Evolutionary conservation across 2,797 vertebrate genomes (phyloP).

Genomic region (Tiaroga cobitis): DNA sequence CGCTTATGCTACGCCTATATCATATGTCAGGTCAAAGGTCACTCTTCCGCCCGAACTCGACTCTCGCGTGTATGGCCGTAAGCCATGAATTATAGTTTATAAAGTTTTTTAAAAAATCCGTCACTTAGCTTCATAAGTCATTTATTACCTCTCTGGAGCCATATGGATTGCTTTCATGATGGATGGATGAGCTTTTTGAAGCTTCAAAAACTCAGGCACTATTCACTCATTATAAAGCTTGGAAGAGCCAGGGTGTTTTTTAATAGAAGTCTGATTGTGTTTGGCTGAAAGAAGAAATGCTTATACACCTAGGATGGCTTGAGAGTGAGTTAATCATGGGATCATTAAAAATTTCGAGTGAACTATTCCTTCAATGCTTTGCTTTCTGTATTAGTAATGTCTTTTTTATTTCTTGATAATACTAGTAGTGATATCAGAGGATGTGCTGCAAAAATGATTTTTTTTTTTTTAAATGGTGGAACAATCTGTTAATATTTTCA

Average conservation of each 20-base stretch:
- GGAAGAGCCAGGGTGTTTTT: neutral
- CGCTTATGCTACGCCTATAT: too few species aligned
- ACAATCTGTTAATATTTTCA: conserved; percentile 32
- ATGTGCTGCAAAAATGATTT: neutral
- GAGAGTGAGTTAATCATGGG: neutral
- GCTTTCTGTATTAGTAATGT: conserved; percentile 19
- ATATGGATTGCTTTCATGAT: neutral
- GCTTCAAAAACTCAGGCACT: neutral
- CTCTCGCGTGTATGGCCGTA: neutral
- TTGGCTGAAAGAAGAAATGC: neutral
- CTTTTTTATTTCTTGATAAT: conserved; percentile 17
- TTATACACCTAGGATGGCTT: neutral
- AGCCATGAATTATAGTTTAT: neutral
- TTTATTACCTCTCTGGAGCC: neutral
- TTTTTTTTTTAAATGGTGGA: neutral
- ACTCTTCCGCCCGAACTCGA: neutral
- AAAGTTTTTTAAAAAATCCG: neutral
- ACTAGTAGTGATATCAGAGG: neutral
- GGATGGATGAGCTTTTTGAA: neutral
- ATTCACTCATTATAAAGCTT: neutral
- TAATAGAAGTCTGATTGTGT: neutral
- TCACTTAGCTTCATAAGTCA: neutral
- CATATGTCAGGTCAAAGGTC: neutral
- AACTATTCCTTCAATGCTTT: neutral
- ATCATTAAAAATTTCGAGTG: neutral